Evolutionary conservation across 2,888 invertebrate species (phyloP).

Genomic region (Ischnura elegans): DNA sequence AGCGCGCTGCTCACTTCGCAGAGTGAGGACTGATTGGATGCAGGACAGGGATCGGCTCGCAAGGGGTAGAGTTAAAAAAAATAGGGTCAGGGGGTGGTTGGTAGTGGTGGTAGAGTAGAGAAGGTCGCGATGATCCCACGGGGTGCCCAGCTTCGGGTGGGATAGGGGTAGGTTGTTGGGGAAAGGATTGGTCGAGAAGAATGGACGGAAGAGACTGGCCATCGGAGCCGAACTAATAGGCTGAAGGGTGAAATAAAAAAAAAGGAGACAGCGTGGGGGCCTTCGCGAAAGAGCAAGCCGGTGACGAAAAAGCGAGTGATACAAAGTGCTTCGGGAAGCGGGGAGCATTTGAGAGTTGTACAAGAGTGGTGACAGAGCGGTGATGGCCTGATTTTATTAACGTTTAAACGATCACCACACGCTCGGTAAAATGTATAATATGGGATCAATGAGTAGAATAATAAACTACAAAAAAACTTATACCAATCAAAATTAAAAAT

Average conservation of each 20-base stretch:
- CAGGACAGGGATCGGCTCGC: background rate
- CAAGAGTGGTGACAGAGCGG: background rate
- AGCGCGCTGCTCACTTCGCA: background rate
- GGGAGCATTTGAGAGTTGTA: background rate
- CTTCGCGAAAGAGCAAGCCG: background rate
- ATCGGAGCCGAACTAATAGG: background rate
- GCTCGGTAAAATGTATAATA: too few species aligned
- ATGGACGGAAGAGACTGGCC: constrained; percentile 22
- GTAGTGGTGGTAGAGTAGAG: background rate
- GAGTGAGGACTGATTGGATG: constrained; percentile 20
- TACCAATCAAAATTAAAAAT: too few species aligned
- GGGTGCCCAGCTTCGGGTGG: background rate
- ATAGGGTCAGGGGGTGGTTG: background rate
- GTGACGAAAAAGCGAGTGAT: background rate
- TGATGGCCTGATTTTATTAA: too few species aligned
- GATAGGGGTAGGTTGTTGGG: background rate
- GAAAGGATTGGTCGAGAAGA: background rate
- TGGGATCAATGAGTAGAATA: too few species aligned
- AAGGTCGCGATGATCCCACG: background rate
- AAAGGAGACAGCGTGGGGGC: too few species aligned
- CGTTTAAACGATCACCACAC: too few species aligned
- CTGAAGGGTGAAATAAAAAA: background rate
- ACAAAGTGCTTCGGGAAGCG: background rate
- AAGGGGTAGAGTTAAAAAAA: too few species aligned
- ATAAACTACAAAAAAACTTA: too few species aligned